Percentiles rank a stretch among this genome's conserved stretches.
Conservation (phyloP, 2,888 invertebrate species). For the Trissolcus brochymenae region DNA sequence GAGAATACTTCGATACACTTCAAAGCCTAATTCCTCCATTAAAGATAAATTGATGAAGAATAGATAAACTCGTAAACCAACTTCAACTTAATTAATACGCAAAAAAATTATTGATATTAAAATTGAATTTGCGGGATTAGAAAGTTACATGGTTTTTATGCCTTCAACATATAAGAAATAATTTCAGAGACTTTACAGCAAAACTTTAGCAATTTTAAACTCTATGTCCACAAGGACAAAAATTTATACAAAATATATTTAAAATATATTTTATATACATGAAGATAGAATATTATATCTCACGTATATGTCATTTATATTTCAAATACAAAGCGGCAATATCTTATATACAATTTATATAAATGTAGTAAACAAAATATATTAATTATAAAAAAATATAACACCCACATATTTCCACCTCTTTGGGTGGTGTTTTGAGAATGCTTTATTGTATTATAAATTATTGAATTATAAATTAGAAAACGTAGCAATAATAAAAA, state of each 20-base stretch:
- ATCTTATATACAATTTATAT: no score
- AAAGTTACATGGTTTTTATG: conserved; percentile 54
- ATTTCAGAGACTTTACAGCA: conserved; percentile 18
- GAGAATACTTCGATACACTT: background rate
- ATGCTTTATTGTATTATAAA: conserved; percentile 39
- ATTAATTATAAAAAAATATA: no score
- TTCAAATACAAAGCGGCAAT: no score
- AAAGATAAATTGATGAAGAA: background rate
- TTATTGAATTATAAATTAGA: conserved; percentile 44
- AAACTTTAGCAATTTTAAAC: conserved; percentile 22
- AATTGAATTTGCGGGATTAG: conserved; percentile 63
- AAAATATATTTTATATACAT: no score
- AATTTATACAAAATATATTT: no score
- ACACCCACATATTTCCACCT: no score
- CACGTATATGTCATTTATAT: no score
- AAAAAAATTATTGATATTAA: conserved; percentile 39
- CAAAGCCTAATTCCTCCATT: conserved; percentile 4
- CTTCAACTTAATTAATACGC: conserved; percentile 12
- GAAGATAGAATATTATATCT: no score
- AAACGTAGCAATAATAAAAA: conserved; percentile 30
- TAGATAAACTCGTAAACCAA: background rate
- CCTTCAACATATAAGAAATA: conserved; percentile 18
- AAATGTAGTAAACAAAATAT: no score
- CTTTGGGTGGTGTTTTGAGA: conserved; percentile 49
- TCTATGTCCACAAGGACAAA: no score